A percentile compares a stretch with the other conserved stretches of the same genome.
These are phyloP conservation scores for Carcinoscorpius rotundicauda DNA, from an alignment of 1,140 invertebrate genomes.

Conservation along the genomic window DNA sequence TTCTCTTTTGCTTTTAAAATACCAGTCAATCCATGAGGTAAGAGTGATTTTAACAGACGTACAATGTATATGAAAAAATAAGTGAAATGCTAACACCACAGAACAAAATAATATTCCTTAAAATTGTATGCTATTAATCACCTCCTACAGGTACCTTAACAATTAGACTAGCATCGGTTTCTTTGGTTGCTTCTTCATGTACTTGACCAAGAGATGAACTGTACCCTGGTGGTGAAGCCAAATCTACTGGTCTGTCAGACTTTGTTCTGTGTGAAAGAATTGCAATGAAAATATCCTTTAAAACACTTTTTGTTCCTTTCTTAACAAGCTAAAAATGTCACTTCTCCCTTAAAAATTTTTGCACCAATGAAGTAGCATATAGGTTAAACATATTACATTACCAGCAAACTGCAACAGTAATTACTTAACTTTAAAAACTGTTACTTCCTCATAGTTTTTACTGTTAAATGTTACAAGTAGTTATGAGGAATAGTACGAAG, in stretches of 20 bases:
- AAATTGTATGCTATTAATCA: neutral
- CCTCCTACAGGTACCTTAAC: slow-evolving; percentile 45
- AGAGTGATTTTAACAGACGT: neutral
- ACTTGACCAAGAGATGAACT: slow-evolving; percentile 53
- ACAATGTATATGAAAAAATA: neutral
- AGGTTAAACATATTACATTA: no score
- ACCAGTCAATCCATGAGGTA: slow-evolving; percentile 3
- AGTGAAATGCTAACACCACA: neutral
- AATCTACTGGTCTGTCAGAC: slow-evolving; percentile 29
- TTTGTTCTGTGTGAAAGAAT: no score
- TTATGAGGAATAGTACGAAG: no score
- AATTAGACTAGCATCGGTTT: slow-evolving; percentile 65
- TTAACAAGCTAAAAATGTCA: no score
- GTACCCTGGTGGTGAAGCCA: slow-evolving; percentile 70
- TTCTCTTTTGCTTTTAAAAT: neutral
- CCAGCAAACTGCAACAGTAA: no score
- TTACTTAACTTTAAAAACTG: no score
- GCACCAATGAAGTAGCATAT: no score
- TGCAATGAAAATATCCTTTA: no score
- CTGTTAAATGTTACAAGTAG: no score
- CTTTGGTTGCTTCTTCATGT: slow-evolving; percentile 58
- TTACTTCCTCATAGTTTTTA: no score
- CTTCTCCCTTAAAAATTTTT: no score
- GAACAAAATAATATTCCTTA: slow-evolving; percentile 5
- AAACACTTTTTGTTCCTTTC: no score